Evolutionary conservation across 2,888 invertebrate species (phyloP), one percentile per base, ranked within the genome.

Genomic region (Hololepta plana): DNA sequence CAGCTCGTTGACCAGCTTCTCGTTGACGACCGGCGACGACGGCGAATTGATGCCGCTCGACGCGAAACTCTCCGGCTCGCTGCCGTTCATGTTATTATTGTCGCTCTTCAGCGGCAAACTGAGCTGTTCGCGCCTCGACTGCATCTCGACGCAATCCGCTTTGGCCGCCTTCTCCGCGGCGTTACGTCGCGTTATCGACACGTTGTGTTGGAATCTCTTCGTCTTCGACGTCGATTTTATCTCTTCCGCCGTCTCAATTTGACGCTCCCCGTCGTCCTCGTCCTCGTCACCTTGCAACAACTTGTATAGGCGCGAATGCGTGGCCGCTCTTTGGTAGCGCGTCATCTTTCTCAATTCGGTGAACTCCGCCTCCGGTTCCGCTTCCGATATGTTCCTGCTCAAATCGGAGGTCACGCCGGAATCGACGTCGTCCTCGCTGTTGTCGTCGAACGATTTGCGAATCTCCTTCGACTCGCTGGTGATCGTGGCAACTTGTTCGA

Each of bases 391-490:
- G 33, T 67, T 67, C 27, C 70, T 57, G 37, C 72, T 72, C 53
- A 72, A 62, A 43, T 75, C 74, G 0, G 66, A 65, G 0, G 72
- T 73, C 1, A 75, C 72, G 1, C 74, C 75, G 1, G 74, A 74
- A 45, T 74, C 74, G 15, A 61, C 61, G 39, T 74, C 73, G 41
- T 71, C 72, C 33, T 62, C 49, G 20, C 43, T 47, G 25, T 41
- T 42, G 23, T 49, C 61, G n/a, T 49, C 51, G 16, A 43, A 44
- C 2, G 49, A 48, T 28, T 59, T 52, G 15, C 56, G n/a, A n/a
- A n/a, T n/a, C n/a, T n/a, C n/a, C n/a, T n/a, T n/a, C n/a, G n/a
- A n/a, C n/a, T n/a, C n/a, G n/a, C n/a, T n/a, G n/a, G n/a, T n/a
- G n/a, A n/a, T n/a, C n/a, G n/a, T n/a, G n/a, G n/a, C n/a, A n/a